Base-by-base conservation (phyloP, 2,113 vertebrate genomes). In the Trochalopteron elliotii region DNA sequence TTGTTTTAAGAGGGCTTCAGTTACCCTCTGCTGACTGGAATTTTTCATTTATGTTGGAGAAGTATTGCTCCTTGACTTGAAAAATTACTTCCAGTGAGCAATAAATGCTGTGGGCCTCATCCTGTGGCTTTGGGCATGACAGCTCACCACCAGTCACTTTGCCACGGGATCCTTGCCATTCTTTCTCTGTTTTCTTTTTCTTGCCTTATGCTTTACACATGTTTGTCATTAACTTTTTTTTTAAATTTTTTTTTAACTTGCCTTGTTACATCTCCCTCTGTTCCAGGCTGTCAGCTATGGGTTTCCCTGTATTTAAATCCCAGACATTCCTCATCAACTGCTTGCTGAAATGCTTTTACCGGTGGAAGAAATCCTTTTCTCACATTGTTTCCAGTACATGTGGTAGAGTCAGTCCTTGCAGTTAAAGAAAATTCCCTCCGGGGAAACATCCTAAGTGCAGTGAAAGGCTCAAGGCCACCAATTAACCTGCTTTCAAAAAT, bases 151-250 rank as follows among this genome's bases (percentile, higher is more conserved):
- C 2, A 17, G 75, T 87, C 97, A 96, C 86, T 93, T 94, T 93
- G 93, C 95, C 95, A 87, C 1, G 28, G 67, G 70, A 82, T 71
- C 90, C 80, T 69, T 80, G 63, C 94, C 92, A 57, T 89, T 94
- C 89, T 87, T 95, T 90, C 90, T 72, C 63, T 87, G 39, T 92
- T 97, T 95, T 94, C 75, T 71, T 97, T 97, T 96, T 92, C 67
- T 91, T 96, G 93, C 77, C 59, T 95, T 94, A 88, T 69, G 83
- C 79, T 83, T 94, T 60, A 81, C 81, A 96, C 57, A 75, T 97
- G 97, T 96, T 97, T 97, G 91, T 90, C 95, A 98, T 98, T 97
- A 95, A 63, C 55, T 45, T 40, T 10, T 19, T 28, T 15, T 18
- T 14, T 7, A 5, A 8, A 2, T 28, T 50, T 16, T 79, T 83